Conservation (phyloP, 2,797 vertebrate genomes). For the Echiichthys vipera region DNA sequence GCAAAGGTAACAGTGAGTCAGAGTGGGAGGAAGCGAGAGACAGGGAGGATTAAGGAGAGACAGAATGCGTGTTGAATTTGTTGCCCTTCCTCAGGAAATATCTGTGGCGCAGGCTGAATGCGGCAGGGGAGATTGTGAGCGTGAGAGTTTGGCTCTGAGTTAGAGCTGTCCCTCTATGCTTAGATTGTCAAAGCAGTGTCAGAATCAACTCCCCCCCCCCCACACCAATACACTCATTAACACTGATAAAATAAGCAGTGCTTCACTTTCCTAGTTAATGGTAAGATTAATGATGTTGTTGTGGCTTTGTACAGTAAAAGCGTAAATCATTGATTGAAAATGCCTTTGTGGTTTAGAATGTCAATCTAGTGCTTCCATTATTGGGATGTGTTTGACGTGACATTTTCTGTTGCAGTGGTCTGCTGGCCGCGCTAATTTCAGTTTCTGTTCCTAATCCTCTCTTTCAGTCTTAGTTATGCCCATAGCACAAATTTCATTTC, state of each 20-base stretch:
- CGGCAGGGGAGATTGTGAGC: conserved; percentile 70
- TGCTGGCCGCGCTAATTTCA: conserved; percentile 27
- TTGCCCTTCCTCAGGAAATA: conserved; percentile 86
- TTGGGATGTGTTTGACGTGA: background rate
- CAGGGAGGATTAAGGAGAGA: conserved; percentile 58
- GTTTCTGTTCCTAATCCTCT: conserved; percentile 44
- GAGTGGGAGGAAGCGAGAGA: conserved; percentile 49
- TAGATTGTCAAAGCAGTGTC: conserved; percentile 46
- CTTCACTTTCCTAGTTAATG: background rate
- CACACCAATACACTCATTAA: conserved; percentile 11
- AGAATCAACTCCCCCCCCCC: conserved; percentile 34
- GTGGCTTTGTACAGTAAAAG: background rate
- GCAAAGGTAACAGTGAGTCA: conserved; percentile 63
- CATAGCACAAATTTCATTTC: background rate
- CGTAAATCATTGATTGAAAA: conserved; percentile 2
- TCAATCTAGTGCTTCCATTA: conserved; percentile 3
- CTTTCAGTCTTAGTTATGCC: conserved; percentile 3
- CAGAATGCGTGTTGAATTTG: conserved; percentile 71
- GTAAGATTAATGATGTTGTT: conserved; percentile 8
- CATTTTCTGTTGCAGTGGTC: background rate
- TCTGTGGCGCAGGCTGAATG: conserved; percentile 74
- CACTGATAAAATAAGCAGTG: conserved; percentile 33
- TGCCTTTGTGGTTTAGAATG: background rate
- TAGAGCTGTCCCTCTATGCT: conserved; percentile 44
- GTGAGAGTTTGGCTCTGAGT: conserved; percentile 73